Evolutionary conservation across 2,113 vertebrate species (phyloP).

Genomic region (Osmerus mordax): DNA sequence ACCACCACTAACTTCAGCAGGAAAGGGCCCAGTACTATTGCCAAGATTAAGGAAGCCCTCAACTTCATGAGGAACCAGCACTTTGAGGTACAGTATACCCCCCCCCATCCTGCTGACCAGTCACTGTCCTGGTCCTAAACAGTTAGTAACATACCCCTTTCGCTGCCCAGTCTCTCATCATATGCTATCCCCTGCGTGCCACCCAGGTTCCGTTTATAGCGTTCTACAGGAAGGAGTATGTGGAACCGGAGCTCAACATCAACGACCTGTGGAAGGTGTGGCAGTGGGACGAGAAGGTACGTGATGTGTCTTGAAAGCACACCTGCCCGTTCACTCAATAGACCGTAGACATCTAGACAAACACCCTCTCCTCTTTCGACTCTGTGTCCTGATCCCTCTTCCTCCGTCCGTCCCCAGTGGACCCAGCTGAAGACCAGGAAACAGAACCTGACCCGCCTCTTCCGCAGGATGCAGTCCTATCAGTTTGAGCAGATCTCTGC

Average conservation of each 20-base stretch:
- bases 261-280: conserved; percentile 97
- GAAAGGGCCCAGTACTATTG: conserved; percentile 94
- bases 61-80: conserved; percentile 99
- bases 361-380: no score
- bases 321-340: neutral
- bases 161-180: neutral
- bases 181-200: conserved; percentile 12
- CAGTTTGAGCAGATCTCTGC: conserved; percentile 98
- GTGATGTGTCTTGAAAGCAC: neutral
- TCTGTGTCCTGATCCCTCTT: neutral
- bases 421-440: conserved; percentile 94
- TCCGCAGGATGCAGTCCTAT: conserved; percentile 97
- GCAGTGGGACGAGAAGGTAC: conserved; percentile 86
- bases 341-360: no score
- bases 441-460: conserved; percentile 93
- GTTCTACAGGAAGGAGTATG: conserved; percentile 98
- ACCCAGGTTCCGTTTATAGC: conserved; percentile 95
- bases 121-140: no score
- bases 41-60: conserved; percentile 96
- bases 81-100: conserved; percentile 81
- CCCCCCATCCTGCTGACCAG: no score
- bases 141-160: no score
- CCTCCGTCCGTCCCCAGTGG: conserved; percentile 75
- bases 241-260: conserved; percentile 95
- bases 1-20: conserved; percentile 91